phyloP scores from a whole-genome alignment of 92 coral and sea anemone species.

The Zoanthus sansibaricus region DNA sequence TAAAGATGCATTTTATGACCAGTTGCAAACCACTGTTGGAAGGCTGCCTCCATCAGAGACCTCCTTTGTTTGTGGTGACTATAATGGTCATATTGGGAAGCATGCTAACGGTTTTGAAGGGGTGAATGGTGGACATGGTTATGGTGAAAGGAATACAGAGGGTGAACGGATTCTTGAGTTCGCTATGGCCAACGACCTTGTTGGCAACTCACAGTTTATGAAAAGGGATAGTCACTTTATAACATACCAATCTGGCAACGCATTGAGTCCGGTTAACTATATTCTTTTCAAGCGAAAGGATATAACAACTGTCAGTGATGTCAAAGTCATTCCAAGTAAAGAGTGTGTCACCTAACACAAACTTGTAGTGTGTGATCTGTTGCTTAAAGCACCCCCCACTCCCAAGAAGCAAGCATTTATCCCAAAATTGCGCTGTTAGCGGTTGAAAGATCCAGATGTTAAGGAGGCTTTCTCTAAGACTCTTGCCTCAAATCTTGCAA shows the following conservation, averaged over 20 bases:
- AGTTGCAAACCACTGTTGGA: too few species aligned
- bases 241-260: too few species aligned
- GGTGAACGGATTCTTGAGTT: constrained; percentile 45
- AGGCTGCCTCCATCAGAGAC: too few species aligned
- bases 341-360: too few species aligned
- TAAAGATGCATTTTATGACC: too few species aligned
- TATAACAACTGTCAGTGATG: neutral
- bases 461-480: constrained; percentile 16
- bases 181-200: neutral
- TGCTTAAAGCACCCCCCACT: too few species aligned
- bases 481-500: neutral
- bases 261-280: constrained; percentile 5
- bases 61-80: too few species aligned
- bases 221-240: constrained; percentile 30
- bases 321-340: too few species aligned
- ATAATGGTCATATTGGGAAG: constrained; percentile 25
- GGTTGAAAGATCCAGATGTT: constrained; percentile 23
- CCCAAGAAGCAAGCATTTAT: too few species aligned
- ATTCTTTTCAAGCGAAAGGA: constrained; percentile 4
- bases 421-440: neutral
- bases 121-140: constrained; percentile 52
- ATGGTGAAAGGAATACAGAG: constrained; percentile 38
- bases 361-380: neutral
- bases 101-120: constrained; percentile 46
- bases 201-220: constrained; percentile 32